These are phyloP conservation scores for Epizoanthus scotinus DNA, from an alignment of 92 coral and sea anemone genomes.

Conservation along the genomic window DNA sequence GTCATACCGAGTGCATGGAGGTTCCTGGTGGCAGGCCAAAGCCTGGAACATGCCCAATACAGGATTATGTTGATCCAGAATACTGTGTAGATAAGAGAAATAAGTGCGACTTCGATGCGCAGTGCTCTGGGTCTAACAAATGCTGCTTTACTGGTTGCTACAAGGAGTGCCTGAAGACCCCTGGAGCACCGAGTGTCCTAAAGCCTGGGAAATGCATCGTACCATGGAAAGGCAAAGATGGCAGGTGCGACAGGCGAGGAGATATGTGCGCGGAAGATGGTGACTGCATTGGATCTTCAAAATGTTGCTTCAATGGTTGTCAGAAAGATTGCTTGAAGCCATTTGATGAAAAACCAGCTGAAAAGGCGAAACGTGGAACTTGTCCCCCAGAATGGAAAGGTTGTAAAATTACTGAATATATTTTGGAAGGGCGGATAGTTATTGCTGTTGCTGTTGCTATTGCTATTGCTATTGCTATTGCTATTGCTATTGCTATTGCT, in stretches of 20 bases:
- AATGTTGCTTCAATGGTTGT: conserved; percentile 83
- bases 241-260: conserved; percentile 63
- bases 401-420: not conserved
- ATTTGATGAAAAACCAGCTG: conserved; percentile 1
- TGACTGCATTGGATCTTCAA: conserved; percentile 48
- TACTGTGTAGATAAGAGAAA: conserved; percentile 34
- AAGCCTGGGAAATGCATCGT: conserved; percentile 76
- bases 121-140: conserved; percentile 65
- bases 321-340: conserved; percentile 70
- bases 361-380: conserved; percentile 20
- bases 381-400: conserved; percentile 43
- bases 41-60: conserved; percentile 71
- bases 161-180: conserved; percentile 67
- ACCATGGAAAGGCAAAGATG: conserved; percentile 80
- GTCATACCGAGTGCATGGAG: conserved; percentile 62
- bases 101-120: conserved; percentile 57
- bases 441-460: not conserved
- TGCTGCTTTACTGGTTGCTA: conserved; percentile 79
- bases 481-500: not conserved
- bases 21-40: conserved; percentile 66
- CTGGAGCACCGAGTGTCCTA: not conserved
- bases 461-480: not conserved
- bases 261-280: conserved; percentile 57
- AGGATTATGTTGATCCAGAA: conserved; percentile 27
- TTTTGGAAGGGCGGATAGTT: not conserved